A percentile compares a stretch with the other conserved stretches of the same genome.
Conservation (phyloP, 2,113 vertebrate species). For the Mesembrinibis cayennensis region DNA sequence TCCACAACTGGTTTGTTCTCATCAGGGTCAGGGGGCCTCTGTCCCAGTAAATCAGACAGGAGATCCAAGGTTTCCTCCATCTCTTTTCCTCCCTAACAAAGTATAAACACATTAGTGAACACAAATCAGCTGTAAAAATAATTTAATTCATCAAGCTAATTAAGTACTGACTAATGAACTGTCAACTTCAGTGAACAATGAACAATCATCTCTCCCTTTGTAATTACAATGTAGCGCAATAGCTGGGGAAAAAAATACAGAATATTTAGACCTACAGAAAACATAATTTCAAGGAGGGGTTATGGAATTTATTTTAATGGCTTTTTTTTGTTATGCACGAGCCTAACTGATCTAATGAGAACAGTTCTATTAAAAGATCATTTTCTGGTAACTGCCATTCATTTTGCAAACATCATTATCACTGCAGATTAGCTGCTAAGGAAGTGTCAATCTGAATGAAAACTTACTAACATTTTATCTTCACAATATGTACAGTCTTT, state of each 20-base stretch:
- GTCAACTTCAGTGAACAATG: not conserved
- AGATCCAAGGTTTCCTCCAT: constrained; percentile 74
- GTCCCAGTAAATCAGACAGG: constrained; percentile 73
- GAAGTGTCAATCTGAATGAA: not conserved
- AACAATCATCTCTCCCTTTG: not conserved
- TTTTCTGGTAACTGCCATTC: not conserved
- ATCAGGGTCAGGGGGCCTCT: constrained; percentile 73
- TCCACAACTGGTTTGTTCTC: constrained; percentile 76
- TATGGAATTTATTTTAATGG: not conserved
- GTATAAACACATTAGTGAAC: not conserved
- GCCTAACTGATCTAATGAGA: not conserved
- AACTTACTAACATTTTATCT: not conserved
- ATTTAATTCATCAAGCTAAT: not conserved
- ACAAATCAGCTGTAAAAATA: not conserved
- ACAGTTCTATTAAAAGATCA: not conserved
- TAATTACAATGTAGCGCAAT: not conserved
- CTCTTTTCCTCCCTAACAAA: constrained; percentile 52
- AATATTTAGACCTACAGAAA: not conserved
- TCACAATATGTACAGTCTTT: not conserved
- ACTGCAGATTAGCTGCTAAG: not conserved
- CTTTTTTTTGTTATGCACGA: not conserved
- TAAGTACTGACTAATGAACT: not conserved
- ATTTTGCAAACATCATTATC: not conserved
- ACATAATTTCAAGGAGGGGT: not conserved
- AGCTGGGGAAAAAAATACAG: not conserved